Evolutionary conservation across 64 coral and sea anemone species (phyloP).

Genomic region (Montipora foliosa): DNA sequence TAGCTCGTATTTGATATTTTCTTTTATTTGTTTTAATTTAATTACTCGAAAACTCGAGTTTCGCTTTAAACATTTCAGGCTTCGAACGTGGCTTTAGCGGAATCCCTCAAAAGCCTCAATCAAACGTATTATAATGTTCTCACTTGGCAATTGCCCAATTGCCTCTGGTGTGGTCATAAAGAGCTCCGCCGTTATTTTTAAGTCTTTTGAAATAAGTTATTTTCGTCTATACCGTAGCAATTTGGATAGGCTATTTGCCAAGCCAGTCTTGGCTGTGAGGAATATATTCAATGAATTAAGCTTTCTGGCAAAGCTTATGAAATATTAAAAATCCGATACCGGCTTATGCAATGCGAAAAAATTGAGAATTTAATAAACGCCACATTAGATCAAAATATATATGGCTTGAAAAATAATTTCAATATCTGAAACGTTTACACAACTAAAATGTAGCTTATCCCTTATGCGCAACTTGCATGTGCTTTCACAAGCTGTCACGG

Average conservation of each 20-base stretch:
- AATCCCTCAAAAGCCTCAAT: background rate
- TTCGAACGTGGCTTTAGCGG: background rate
- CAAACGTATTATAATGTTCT: background rate
- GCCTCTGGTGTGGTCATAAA: background rate
- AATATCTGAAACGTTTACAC: too few relatives aligned
- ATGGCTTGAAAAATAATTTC: too few relatives aligned
- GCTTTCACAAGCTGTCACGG: too few relatives aligned
- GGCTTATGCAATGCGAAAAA: background rate
- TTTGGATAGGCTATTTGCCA: too few relatives aligned
- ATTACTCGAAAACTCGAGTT: background rate
- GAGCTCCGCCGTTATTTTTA: background rate
- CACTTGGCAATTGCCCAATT: background rate
- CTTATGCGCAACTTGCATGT: too few relatives aligned
- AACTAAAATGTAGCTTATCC: too few relatives aligned
- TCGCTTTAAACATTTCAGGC: background rate
- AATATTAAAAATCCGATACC: slow-evolving; percentile 26
- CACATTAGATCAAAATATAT: too few relatives aligned
- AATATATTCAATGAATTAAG: background rate
- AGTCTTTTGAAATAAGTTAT: background rate
- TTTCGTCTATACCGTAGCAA: too few relatives aligned
- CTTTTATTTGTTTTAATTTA: background rate
- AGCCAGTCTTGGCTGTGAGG: background rate
- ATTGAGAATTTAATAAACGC: too few relatives aligned
- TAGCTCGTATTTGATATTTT: too few relatives aligned
- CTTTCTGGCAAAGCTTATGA: background rate